Percentiles rank a stretch among this genome's conserved stretches.
These are phyloP conservation scores for Neoitamus cyanurus DNA, from an alignment of 2,888 invertebrate genomes.

Conservation along the genomic window DNA sequence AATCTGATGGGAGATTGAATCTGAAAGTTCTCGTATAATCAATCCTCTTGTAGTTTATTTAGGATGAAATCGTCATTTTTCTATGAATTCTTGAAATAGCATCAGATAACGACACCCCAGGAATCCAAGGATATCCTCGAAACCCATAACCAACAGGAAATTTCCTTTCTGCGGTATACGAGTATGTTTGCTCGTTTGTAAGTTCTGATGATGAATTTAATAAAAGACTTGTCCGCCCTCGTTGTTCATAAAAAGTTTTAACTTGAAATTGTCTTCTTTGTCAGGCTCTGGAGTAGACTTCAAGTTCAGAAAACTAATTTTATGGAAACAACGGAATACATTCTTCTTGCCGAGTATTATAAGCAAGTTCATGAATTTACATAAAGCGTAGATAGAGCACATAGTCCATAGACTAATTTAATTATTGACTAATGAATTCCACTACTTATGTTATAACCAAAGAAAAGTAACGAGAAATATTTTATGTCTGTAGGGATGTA, in stretches of 20 bases:
- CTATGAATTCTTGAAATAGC: constrained; percentile 5
- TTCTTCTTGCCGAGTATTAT: background rate
- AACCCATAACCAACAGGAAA: background rate
- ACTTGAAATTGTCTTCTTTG: background rate
- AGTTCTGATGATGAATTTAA: background rate
- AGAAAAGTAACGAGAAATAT: too few species aligned
- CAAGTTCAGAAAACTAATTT: background rate
- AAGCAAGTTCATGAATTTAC: background rate
- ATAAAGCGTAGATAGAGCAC: too few species aligned
- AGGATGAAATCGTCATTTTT: background rate
- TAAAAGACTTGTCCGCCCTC: background rate
- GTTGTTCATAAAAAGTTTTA: background rate
- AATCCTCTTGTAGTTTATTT: background rate
- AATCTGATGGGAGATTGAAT: background rate
- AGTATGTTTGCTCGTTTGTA: background rate
- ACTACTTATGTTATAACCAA: too few species aligned
- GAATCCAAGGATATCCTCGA: background rate
- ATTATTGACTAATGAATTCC: too few species aligned
- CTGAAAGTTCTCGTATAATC: background rate
- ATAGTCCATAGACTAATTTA: too few species aligned
- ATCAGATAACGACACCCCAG: background rate
- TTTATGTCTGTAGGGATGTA: too few species aligned
- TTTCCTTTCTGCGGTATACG: background rate
- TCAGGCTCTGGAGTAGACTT: background rate
- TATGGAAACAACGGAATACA: background rate